Conservation (phyloP, 2,888 invertebrate genomes). For the Andrena flavipes region DNA sequence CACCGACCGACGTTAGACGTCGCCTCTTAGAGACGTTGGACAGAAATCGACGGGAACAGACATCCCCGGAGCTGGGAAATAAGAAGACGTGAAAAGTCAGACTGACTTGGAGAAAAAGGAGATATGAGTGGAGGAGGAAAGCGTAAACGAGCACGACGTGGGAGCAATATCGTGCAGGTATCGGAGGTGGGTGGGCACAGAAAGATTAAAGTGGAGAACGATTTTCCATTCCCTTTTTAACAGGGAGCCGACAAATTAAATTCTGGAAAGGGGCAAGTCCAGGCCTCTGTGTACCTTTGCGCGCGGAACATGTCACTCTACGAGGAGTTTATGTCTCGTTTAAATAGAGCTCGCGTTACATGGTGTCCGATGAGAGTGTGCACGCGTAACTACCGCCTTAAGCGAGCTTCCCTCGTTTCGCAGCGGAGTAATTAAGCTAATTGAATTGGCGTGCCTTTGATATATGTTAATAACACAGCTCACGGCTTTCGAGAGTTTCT, state of each 20-base stretch:
- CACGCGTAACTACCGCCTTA: slow-evolving; percentile 25
- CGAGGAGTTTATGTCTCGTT: slow-evolving; percentile 57
- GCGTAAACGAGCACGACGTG: slow-evolving; percentile 12
- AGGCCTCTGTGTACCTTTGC: slow-evolving; percentile 33
- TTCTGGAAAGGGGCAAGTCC: slow-evolving; percentile 18
- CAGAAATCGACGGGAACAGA: slow-evolving; percentile 34
- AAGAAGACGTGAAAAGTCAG: neutral
- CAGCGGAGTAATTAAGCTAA: slow-evolving; percentile 61
- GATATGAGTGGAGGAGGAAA: neutral
- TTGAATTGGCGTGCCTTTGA: slow-evolving; percentile 55
- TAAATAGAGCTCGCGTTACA: slow-evolving; percentile 50
- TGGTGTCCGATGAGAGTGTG: neutral
- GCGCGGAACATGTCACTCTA: slow-evolving; percentile 30
- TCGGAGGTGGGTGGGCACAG: neutral
- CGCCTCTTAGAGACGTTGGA: slow-evolving; percentile 19
- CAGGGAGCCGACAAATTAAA: slow-evolving; percentile 36
- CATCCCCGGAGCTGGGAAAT: slow-evolving; percentile 3
- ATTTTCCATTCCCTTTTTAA: slow-evolving; percentile 40
- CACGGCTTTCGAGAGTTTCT: neutral
- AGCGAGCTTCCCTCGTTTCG: slow-evolving; percentile 44
- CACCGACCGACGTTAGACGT: neutral
- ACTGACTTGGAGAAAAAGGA: neutral
- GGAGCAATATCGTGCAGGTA: neutral
- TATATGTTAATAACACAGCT: slow-evolving; percentile 52
- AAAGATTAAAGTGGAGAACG: slow-evolving; percentile 31